phyloP scores from a whole-genome alignment of 2,797 vertebrate species.

The Enteromius viviparus region DNA sequence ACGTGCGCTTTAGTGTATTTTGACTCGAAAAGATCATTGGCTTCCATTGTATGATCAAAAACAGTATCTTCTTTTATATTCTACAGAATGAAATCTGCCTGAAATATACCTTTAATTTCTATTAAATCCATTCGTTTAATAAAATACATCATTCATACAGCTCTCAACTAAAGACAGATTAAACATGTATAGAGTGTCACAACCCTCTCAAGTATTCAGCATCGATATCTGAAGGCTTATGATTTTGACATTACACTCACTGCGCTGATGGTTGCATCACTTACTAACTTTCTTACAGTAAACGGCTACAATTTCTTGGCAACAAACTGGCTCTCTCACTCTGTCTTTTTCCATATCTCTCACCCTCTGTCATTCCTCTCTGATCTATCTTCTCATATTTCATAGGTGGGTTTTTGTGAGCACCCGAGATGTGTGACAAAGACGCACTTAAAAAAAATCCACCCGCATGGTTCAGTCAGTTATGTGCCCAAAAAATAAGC shows the following conservation, averaged over 20 bases:
- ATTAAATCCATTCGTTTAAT: background rate
- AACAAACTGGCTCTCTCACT: conserved; percentile 8
- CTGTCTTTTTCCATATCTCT: conserved; percentile 21
- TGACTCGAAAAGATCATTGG: background rate
- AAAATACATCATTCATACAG: background rate
- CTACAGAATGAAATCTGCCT: background rate
- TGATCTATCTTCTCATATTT: conserved; percentile 37
- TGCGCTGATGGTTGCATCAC: conserved; percentile 84
- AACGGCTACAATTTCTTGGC: conserved; percentile 48
- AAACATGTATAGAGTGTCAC: conserved; percentile 3
- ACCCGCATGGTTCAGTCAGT: conserved; percentile 32
- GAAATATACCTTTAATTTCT: background rate
- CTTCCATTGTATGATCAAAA: background rate
- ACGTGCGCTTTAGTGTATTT: background rate
- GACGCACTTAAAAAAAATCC: background rate
- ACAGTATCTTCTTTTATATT: background rate
- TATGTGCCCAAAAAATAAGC: conserved; percentile 70
- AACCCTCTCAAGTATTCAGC: conserved; percentile 26
- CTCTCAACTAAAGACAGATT: background rate
- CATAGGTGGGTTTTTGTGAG: conserved; percentile 34
- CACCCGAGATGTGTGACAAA: conserved; percentile 35
- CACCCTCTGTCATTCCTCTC: conserved; percentile 15
- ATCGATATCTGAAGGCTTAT: conserved; percentile 73
- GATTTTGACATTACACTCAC: conserved; percentile 80
- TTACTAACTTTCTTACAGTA: conserved; percentile 59